These are phyloP conservation scores for Argentina silus DNA, from an alignment of 2,797 vertebrate species.

Conservation along the genomic window DNA sequence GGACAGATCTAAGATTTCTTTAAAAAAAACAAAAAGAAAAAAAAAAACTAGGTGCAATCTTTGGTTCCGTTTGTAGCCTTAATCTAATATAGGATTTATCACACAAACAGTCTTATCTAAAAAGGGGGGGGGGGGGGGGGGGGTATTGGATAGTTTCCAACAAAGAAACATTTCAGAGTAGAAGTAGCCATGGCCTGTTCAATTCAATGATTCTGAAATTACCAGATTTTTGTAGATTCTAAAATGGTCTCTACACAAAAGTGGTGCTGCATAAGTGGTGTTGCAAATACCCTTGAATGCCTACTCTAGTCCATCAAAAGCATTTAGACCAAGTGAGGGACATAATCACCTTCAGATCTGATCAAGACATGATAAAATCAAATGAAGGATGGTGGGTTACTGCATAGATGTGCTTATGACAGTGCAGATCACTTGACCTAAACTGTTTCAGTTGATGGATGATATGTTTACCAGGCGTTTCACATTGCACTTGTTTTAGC, in stretches of 20 bases:
- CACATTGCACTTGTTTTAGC: constrained; percentile 40
- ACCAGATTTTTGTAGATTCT: constrained; percentile 9
- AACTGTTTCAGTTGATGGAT: constrained; percentile 13
- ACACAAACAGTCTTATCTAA: background rate
- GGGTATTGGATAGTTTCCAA: constrained; percentile 3
- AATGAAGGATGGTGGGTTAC: constrained; percentile 17
- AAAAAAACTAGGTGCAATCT: constrained; percentile 32
- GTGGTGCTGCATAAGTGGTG: background rate
- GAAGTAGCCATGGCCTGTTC: constrained; percentile 28
- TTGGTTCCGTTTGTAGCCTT: constrained; percentile 46
- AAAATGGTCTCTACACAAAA: background rate
- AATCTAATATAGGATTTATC: constrained; percentile 15
- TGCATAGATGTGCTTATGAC: constrained; percentile 27
- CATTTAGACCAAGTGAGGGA: constrained; percentile 24
- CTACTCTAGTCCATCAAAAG: constrained; percentile 29
- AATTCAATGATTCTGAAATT: background rate
- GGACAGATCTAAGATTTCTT: constrained; percentile 11
- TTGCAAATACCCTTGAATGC: background rate
- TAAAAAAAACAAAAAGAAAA: constrained; percentile 30
- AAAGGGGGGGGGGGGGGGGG: background rate
- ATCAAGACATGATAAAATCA: background rate
- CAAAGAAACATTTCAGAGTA: constrained; percentile 17
- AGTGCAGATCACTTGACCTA: constrained; percentile 16
- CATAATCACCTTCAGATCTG: constrained; percentile 16
- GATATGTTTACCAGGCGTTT: constrained; percentile 29